Base-by-base conservation (phyloP, 2,797 vertebrate genomes). In the Tapera naevia region DNA sequence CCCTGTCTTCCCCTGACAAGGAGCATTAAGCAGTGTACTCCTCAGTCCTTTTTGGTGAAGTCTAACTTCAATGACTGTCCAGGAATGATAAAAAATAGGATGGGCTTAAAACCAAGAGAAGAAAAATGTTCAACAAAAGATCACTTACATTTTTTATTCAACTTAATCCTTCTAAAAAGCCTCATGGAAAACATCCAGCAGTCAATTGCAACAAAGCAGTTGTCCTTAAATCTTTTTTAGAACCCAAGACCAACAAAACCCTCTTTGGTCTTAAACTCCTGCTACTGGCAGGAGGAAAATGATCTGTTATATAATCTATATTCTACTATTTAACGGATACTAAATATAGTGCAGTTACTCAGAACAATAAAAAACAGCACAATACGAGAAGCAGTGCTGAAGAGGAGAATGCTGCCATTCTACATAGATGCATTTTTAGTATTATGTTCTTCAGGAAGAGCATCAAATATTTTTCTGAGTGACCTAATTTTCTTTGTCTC, bases 401-500 rank as follows among this genome's bases (percentile, higher is more conserved):
- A 89, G 58, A 92, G 41, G 45, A 94, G 83, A 86, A 65, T 37
- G 76, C 86, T 91, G 87, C 65, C 8, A 0, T 60, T 92, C 91
- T 66, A 41, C 33, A 87, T n/a, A 94, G 69, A 92, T 9, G 46
- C 54, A 17, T 92, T 96, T 97, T 97, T 96, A 91, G 85, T 82
- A 86, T 96, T 95, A 80, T 95, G 79, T 89, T 96, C 76, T 87
- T 94, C 92, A 89, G 58, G 94, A 97, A 97, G 82, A 95, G 84
- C 90, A 89, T 94, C 87, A 83, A 80, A 88, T 97, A 95, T 88
- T 96, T 97, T 95, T 86, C 86, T 46, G 86, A 95, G 93, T 94
- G 96, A 94, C 96, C 96, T 97, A 91, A 88, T 97, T 97, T 96
- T 94, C 93, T 93, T 96, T 95, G 95, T 96, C 91, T 96, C 95